phyloP scores from a whole-genome alignment of 2,797 vertebrate genomes.

The Manis pentadactyla region DNA sequence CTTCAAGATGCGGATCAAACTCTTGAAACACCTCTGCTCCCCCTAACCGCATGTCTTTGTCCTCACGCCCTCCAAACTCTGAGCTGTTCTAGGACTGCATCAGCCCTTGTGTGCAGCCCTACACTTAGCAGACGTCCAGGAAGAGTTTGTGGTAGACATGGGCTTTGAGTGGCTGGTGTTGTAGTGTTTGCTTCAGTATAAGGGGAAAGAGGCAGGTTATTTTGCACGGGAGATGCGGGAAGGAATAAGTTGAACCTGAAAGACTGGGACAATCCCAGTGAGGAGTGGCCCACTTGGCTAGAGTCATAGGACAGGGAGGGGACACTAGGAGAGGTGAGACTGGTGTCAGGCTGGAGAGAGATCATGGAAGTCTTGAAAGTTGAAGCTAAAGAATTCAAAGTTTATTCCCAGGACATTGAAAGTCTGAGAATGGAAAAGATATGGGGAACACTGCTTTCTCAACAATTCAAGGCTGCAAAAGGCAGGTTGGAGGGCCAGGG shows the following conservation, averaged over 20 bases:
- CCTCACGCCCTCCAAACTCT: not conserved
- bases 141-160: not conserved
- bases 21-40: not conserved
- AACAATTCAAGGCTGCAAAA: not conserved
- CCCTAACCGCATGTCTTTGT: not conserved
- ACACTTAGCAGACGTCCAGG: not conserved
- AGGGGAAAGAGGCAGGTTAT: not conserved
- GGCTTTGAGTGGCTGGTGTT: not conserved
- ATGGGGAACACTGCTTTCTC: not conserved
- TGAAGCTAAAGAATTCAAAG: slow-evolving; percentile 4
- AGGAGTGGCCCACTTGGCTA: not conserved
- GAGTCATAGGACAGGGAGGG: not conserved
- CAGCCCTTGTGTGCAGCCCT: not conserved
- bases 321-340: not conserved
- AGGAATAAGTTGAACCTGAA: slow-evolving; percentile 16
- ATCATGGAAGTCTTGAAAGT: slow-evolving; percentile 23
- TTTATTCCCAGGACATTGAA: not conserved
- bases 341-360: not conserved
- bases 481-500: not conserved
- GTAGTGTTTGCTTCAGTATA: not conserved
- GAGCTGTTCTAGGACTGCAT: not conserved
- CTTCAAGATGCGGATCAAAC: not conserved
- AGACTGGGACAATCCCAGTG: not conserved
- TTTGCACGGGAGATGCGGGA: slow-evolving; percentile 7
- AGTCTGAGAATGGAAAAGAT: not conserved